A percentile compares a stretch with the other conserved stretches of the same genome.
These are phyloP conservation scores for Apocheima hispidaria DNA, from an alignment of 2,888 invertebrate species.

Conservation along the genomic window DNA sequence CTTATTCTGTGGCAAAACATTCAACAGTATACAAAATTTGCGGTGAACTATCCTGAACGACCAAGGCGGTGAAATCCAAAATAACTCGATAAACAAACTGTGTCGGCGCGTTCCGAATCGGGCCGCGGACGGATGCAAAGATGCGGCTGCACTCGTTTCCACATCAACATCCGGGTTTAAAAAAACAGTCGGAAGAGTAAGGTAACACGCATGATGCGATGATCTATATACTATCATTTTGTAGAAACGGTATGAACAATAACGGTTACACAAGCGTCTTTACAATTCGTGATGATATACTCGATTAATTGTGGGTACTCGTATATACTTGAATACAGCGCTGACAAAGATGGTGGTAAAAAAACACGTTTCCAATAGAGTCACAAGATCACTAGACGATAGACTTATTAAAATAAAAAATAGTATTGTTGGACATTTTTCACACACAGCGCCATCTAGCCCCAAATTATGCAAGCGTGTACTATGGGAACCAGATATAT, in stretches of 20 bases:
- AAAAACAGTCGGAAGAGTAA: conserved; percentile 10
- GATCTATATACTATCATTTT: background rate
- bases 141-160: conserved; percentile 63
- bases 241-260: conserved; percentile 3
- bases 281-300: background rate
- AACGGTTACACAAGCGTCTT: background rate
- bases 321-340: background rate
- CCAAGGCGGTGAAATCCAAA: conserved; percentile 59
- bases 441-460: no score
- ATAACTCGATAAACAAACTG: conserved; percentile 73
- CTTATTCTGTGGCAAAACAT: background rate
- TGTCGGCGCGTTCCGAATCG: conserved; percentile 54
- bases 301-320: background rate
- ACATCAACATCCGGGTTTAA: conserved; percentile 58
- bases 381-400: no score
- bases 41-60: conserved; percentile 31
- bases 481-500: no score
- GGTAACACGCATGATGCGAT: conserved; percentile 2
- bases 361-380: background rate
- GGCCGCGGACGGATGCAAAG: conserved; percentile 61
- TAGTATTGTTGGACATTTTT: no score
- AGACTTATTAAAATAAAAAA: no score
- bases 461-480: no score
- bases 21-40: background rate
- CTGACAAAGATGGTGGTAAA: background rate